Evolutionary conservation across 2,113 vertebrate species (phyloP), one percentile per base, ranked within the genome.

Genomic region (Sebastes fasciatus): DNA sequence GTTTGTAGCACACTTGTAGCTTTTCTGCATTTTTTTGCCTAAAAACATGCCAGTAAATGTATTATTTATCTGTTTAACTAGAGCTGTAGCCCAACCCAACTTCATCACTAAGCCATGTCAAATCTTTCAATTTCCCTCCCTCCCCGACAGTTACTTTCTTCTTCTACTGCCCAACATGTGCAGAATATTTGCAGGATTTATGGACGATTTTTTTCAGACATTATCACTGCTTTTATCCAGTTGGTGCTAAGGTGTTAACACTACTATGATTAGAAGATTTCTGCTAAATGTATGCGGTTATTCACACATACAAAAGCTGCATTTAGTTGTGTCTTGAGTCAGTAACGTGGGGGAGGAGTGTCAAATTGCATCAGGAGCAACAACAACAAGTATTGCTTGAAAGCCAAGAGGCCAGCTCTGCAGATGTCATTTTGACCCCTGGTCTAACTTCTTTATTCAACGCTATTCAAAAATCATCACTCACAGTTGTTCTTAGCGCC

Each of bases 361-460:
- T 90, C 82, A 54, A 16, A 81, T 88, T 74, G 72, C 87, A 79
- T 79, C 63, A 81, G 65, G 63, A 57, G 68, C 79, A 79, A 71
- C 70, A 80, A 79, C 76, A 80, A 79, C 76, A 64, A 75, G 87
- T 69, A 19, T 76, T 40, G 23, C 84, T 26, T 49, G 70, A 55
- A 61, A 79, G 73, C 80, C 55, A 48, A 26, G 70, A 48, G 60
- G 61, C 64, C 19, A 3, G 64, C 45, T 80, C 76, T 71, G 80
- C 77, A 83, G 65, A 78, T 21, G 6, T 46, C 66, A 4, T 49
- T 78, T 71, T 77, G 78, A 89, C 77, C 85, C 66, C 11, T 48
- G 73, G 55, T 48, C 68, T 74, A 65, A 86, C 64, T 70, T 66
- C 57, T 82, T 86, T 80, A 73, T 86, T 79, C 83, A 52, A 62